These are phyloP conservation scores for Vanessa atalanta DNA, from an alignment of 1,140 invertebrate genomes.

Conservation along the genomic window DNA sequence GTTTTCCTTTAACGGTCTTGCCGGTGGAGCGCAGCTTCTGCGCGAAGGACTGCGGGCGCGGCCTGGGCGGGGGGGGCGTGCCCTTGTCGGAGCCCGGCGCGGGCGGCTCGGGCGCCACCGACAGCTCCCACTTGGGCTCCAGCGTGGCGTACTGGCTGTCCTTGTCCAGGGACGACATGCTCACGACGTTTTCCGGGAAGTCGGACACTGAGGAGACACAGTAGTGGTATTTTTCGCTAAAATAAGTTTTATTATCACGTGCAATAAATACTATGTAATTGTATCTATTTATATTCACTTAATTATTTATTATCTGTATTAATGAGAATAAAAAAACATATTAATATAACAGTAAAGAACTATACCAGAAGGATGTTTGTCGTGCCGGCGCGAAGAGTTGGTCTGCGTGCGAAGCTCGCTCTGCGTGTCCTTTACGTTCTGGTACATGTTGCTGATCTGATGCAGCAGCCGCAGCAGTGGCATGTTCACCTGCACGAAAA, in stretches of 20 bases:
- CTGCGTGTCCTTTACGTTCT: conserved; percentile 97
- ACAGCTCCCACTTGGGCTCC: conserved; percentile 64
- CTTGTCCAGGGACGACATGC: conserved; percentile 73
- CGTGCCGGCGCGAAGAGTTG: conserved; percentile 60
- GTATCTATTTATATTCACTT: no score
- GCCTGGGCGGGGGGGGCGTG: conserved; percentile 84
- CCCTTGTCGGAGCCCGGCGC: conserved; percentile 29
- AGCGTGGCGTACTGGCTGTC: conserved; percentile 71
- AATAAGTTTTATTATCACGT: no score
- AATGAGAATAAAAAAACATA: no score
- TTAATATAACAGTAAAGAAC: no score
- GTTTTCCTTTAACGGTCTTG: conserved; percentile 88
- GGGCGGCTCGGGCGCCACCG: conserved; percentile 25
- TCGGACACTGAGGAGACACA: conserved; percentile 81
- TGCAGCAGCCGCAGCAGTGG: conserved; percentile 94
- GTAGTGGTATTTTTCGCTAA: not conserved
- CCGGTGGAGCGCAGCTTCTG: conserved; percentile 91
- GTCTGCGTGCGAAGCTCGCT: conserved; percentile 91
- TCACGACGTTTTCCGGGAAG: conserved; percentile 82
- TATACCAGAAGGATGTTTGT: conserved; percentile 82
- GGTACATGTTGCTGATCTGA: conserved; percentile 98
- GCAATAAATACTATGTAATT: no score
- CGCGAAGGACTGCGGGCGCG: conserved; percentile 91
- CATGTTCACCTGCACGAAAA: conserved; percentile 90
- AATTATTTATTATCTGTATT: no score